These are phyloP conservation scores for Subacronicta megacephala DNA, from an alignment of 2,888 invertebrate species.

Conservation along the genomic window DNA sequence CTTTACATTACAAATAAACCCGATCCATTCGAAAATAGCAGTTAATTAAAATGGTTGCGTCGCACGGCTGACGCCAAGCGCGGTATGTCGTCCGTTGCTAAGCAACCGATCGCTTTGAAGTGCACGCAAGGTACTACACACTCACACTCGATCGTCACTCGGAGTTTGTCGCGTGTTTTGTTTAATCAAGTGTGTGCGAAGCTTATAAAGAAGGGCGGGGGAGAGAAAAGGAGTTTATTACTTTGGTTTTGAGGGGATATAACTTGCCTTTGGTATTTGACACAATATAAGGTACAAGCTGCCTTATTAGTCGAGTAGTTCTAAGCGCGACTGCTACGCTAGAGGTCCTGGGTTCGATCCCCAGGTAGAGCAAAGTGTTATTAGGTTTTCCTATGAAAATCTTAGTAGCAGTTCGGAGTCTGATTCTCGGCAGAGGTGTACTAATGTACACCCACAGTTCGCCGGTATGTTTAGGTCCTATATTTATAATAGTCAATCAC, in stretches of 20 bases:
- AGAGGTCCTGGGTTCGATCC: no score
- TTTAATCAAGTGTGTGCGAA: slow-evolving; percentile 43
- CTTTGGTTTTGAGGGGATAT: background rate
- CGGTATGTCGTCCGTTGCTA: slow-evolving; percentile 45
- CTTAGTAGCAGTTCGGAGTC: no score
- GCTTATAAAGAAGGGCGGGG: slow-evolving; percentile 26
- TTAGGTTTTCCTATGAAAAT: no score
- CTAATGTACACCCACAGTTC: no score
- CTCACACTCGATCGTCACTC: slow-evolving; percentile 30
- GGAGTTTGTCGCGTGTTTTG: slow-evolving; percentile 39
- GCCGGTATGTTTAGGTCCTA: no score
- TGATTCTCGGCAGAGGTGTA: no score
- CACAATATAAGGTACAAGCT: no score
- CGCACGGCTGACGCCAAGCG: slow-evolving; percentile 43
- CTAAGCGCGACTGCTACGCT: no score
- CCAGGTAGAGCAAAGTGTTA: no score
- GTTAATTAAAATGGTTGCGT: slow-evolving; percentile 47
- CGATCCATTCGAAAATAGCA: slow-evolving; percentile 31
- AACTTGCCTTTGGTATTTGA: no score
- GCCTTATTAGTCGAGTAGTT: no score
- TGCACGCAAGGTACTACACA: slow-evolving; percentile 24
- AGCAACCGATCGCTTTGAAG: slow-evolving; percentile 51
- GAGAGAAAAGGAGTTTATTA: slow-evolving; percentile 29
- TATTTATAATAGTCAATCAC: no score
- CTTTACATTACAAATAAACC: slow-evolving; percentile 8